These are phyloP conservation scores for Bactericera cockerelli DNA, from an alignment of 1,140 invertebrate species.

Conservation along the genomic window DNA sequence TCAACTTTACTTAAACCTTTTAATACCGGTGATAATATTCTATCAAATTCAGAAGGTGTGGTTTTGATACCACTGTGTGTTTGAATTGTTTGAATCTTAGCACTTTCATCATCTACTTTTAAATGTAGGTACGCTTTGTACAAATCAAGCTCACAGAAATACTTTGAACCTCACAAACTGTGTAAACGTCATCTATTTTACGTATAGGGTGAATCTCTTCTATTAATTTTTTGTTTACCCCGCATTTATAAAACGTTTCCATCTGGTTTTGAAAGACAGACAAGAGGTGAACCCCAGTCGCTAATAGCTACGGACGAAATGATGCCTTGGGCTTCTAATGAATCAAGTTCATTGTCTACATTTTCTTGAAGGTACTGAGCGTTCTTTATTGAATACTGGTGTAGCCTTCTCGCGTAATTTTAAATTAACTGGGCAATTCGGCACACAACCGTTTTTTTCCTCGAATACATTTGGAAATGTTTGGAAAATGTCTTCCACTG, in stretches of 20 bases:
- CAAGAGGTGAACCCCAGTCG: slow-evolving; percentile 29
- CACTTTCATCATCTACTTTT: slow-evolving; percentile 21
- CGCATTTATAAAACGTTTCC: slow-evolving; percentile 29
- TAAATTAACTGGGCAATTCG: slow-evolving; percentile 8
- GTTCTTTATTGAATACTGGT: slow-evolving; percentile 13
- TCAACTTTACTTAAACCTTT: slow-evolving; percentile 21
- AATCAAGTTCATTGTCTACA: slow-evolving; percentile 16
- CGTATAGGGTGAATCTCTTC: slow-evolving; percentile 9
- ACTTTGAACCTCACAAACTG: slow-evolving; percentile 16
- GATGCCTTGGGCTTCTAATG: slow-evolving; percentile 18
- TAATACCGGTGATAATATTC: slow-evolving; percentile 30
- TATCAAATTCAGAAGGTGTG: slow-evolving; percentile 35
- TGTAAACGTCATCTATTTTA: slow-evolving; percentile 15
- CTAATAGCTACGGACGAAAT: slow-evolving; percentile 23
- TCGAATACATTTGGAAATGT: slow-evolving; percentile 16
- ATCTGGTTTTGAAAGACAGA: slow-evolving; percentile 28
- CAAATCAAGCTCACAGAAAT: slow-evolving; percentile 20
- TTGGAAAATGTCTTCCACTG: slow-evolving; percentile 13
- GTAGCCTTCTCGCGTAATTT: slow-evolving; percentile 11
- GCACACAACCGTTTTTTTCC: slow-evolving; percentile 16
- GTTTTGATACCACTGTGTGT: slow-evolving; percentile 31
- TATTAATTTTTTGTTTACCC: slow-evolving; percentile 19
- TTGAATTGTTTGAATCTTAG: slow-evolving; percentile 26
- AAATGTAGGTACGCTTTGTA: slow-evolving; percentile 26
- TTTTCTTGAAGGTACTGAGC: slow-evolving; percentile 11